Evolutionary conservation across 2,888 invertebrate genomes (phyloP).

Genomic region (Caenorhabditis sinica): DNA sequence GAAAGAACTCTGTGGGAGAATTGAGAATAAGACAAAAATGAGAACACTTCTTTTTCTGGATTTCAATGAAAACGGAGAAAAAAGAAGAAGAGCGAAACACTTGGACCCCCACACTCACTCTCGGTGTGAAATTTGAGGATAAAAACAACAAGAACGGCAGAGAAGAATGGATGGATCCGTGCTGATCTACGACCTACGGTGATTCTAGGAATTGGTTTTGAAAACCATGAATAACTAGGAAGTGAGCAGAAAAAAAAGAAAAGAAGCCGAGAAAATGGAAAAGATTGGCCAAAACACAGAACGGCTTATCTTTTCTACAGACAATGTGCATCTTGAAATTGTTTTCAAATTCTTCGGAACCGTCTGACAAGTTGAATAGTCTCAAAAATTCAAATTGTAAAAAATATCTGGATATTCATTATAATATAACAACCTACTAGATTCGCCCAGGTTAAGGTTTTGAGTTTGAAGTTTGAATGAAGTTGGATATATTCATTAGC

Average conservation of each 20-base stretch:
- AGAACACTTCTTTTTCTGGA: constrained; percentile 8
- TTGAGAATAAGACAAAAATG: constrained; percentile 1
- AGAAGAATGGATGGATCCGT: constrained; percentile 2
- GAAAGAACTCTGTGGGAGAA: constrained; percentile 21
- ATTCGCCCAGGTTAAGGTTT: too few species aligned
- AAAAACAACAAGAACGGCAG: not conserved
- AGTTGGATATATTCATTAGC: too few species aligned
- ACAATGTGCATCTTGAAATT: not conserved
- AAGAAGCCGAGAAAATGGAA: constrained; percentile 12
- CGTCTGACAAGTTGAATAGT: not conserved
- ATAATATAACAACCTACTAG: too few species aligned
- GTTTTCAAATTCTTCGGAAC: not conserved
- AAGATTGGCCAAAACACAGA: constrained; percentile 13
- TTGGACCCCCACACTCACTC: not conserved
- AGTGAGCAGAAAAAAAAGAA: constrained; percentile 23
- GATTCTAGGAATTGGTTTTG: constrained; percentile 37
- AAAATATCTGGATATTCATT: too few species aligned
- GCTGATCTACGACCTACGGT: constrained; percentile 32
- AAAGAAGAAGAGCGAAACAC: constrained; percentile 6
- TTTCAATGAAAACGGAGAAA: constrained; percentile 10
- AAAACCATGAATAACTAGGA: constrained; percentile 44
- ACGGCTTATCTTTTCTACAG: constrained; percentile 20
- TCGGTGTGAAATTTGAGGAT: constrained; percentile 4
- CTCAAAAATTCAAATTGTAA: not conserved
- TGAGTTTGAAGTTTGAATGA: too few species aligned